These are phyloP conservation scores for Drosophila lutescens DNA, from an alignment of 2,888 invertebrate species.

Conservation along the genomic window DNA sequence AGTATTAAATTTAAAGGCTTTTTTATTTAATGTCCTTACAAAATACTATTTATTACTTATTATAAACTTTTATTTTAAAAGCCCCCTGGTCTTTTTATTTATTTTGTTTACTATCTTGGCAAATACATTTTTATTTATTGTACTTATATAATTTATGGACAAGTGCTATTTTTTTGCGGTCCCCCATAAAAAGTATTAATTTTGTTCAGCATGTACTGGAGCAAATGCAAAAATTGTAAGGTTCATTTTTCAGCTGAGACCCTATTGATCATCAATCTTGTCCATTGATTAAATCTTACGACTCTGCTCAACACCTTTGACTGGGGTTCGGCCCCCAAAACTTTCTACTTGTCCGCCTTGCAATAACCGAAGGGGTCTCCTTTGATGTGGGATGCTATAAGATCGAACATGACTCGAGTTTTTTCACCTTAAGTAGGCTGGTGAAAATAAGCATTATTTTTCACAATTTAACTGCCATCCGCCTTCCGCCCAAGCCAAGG, in stretches of 20 bases:
- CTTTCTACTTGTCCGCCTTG: conserved; percentile 57
- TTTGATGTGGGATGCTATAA: conserved; percentile 52
- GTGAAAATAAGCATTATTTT: conserved; percentile 53
- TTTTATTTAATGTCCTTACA: too few relatives aligned
- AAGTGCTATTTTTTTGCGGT: too few relatives aligned
- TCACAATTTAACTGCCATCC: conserved; percentile 28
- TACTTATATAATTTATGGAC: too few relatives aligned
- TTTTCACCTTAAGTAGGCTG: conserved; percentile 33
- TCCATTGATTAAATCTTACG: conserved; percentile 26
- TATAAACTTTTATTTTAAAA: too few relatives aligned
- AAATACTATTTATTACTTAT: too few relatives aligned
- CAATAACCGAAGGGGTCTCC: conserved; percentile 28
- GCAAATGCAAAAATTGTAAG: conserved; percentile 1
- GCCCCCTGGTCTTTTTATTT: too few relatives aligned
- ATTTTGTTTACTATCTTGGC: too few relatives aligned
- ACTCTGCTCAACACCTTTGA: conserved; percentile 49
- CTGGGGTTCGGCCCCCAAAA: conserved; percentile 22
- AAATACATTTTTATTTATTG: too few relatives aligned
- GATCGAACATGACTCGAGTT: conserved; percentile 58
- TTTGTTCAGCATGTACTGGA: background rate
- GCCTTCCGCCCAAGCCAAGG: conserved; percentile 34
- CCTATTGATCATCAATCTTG: conserved; percentile 21
- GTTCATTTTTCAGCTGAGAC: background rate
- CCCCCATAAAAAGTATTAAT: background rate
- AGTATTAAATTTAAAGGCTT: too few relatives aligned